Evolutionary conservation across 1,140 invertebrate species (phyloP).

Genomic region (Cardiocondyla obscurior): DNA sequence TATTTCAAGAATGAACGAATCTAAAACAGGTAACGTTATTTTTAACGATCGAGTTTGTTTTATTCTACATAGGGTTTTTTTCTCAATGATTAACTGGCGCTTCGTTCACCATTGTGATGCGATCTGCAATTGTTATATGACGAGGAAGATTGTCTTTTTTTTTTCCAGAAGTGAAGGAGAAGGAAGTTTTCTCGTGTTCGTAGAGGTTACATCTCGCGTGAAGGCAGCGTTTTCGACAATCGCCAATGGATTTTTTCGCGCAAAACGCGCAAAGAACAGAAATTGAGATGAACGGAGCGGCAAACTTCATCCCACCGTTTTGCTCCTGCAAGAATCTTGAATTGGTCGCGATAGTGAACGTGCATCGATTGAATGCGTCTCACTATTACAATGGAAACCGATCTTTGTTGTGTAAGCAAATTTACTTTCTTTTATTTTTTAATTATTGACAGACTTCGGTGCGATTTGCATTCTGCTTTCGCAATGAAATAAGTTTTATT

Average conservation of each 20-base stretch:
- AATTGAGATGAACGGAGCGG: slow-evolving; percentile 11
- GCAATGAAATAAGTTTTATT: neutral
- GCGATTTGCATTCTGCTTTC: neutral
- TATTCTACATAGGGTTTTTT: neutral
- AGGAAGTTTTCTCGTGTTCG: neutral
- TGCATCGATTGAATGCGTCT: slow-evolving; percentile 23
- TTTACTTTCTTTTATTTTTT: neutral
- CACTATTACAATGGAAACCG: slow-evolving; percentile 30
- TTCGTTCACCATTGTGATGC: too few relatives aligned
- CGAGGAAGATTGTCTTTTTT: neutral
- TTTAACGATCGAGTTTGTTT: neutral
- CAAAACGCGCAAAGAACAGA: slow-evolving; percentile 18
- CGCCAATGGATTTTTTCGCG: slow-evolving; percentile 42
- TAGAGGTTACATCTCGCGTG: slow-evolving; percentile 64
- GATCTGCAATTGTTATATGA: slow-evolving; percentile 13
- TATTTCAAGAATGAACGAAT: neutral
- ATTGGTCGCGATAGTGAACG: slow-evolving; percentile 28
- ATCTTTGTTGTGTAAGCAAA: slow-evolving; percentile 48
- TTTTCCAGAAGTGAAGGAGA: neutral
- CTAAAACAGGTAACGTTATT: neutral
- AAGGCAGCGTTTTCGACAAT: slow-evolving; percentile 73
- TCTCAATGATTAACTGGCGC: too few relatives aligned
- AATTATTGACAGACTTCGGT: neutral
- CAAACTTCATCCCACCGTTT: neutral
- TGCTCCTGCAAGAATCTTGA: neutral